Evolutionary conservation across 1,140 invertebrate genomes (phyloP), one percentile per base, ranked within the genome.

Genomic region (Ips typographus): DNA sequence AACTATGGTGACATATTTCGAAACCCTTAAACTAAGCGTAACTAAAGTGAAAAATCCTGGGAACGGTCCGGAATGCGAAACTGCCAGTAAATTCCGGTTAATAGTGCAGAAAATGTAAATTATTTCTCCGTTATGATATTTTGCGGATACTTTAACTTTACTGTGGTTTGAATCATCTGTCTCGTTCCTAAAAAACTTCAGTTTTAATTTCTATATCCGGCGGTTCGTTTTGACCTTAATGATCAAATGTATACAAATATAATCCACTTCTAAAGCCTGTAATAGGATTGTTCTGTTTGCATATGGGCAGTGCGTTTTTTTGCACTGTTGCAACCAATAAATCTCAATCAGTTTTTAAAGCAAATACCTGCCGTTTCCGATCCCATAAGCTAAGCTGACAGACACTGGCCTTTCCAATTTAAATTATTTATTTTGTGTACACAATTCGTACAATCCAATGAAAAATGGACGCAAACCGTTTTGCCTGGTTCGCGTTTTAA

Each of bases 341-440:
- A 37, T 49, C n/a, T 37, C 53, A 22, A 56, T 56, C 53, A 38
- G 37, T 59, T 59, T 59, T 41, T 41, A 42, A 59, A 59, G 42
- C 40, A 41, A 59, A 62, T 62, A 44, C 60, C 53, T 40, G 22
- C 6, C 37, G 51, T 53, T 65, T 56, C 52, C 52, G 43, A 63
- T 65, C 42, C 42, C 40, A 43, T 56, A 65, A 55, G 63, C 63
- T 56, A 55, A 55, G 52, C 51, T 56, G 63, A 56, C 53, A 65
- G 63, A 42, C 41, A 56, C 63, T 55, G 51, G 63, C 53, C 41
- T 40, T 65, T 52, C 63, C 51, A 55, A 65, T 65, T 65, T 42
- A 65, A 65, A 65, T 65, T 56, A 65, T 65, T 65, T 65, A 65
- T 65, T 65, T 65, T 65, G 63, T 65, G 63, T 65, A 65, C 63